phyloP scores from a whole-genome alignment of 2,888 invertebrate species.

The Vannuccia rotundouncinata region DNA sequence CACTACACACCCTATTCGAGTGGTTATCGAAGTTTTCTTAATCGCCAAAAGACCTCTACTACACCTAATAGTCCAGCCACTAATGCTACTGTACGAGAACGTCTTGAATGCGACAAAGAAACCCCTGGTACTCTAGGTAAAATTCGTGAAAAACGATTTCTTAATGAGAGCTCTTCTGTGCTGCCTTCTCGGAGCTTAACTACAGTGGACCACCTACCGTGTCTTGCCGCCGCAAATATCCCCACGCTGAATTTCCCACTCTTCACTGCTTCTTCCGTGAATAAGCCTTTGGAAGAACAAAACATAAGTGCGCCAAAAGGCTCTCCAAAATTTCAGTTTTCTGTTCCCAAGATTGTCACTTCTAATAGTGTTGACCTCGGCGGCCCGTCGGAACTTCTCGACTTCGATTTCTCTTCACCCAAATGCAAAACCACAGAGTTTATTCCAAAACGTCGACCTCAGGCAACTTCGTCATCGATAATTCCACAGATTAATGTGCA shows the following conservation, averaged over 20 bases:
- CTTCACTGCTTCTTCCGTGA: not conserved
- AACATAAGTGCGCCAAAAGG: not conserved
- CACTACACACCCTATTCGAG: conserved; percentile 12
- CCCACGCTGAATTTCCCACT: not conserved
- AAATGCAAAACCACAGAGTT: not conserved
- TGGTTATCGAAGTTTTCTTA: not conserved
- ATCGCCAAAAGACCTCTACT: not conserved
- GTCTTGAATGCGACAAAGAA: not conserved
- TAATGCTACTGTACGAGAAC: not conserved
- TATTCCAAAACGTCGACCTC: not conserved
- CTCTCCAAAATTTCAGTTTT: not conserved
- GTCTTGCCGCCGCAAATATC: not conserved
- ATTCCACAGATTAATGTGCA: not conserved
- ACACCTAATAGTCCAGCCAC: not conserved
- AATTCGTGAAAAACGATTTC: not conserved
- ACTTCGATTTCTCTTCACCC: not conserved
- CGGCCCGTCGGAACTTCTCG: not conserved
- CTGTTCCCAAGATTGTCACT: not conserved
- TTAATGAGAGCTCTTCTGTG: not conserved
- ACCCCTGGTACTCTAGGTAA: not conserved
- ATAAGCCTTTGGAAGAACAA: not conserved
- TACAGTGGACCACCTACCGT: not conserved
- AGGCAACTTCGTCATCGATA: not conserved
- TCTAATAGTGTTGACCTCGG: not conserved
- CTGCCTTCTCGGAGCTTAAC: not conserved